phyloP scores from a whole-genome alignment of 2,113 vertebrate genomes.

The Craseonycteris thonglongyai region DNA sequence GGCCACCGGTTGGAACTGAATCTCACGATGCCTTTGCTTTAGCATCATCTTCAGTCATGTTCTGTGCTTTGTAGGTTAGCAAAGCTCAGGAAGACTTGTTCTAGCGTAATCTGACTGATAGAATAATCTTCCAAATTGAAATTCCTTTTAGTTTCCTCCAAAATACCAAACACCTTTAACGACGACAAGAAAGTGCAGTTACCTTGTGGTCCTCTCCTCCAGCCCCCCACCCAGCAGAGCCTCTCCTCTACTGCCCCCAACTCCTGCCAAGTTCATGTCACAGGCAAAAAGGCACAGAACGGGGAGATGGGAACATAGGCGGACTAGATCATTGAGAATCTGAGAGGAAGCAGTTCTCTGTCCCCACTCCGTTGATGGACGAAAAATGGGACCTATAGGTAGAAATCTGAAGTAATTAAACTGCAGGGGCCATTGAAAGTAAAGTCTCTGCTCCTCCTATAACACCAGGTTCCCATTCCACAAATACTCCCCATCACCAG shows the following conservation, averaged over 20 bases:
- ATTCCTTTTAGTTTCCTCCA: conserved; percentile 93
- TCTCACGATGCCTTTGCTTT: neutral
- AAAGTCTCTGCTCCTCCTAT: neutral
- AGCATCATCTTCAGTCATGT: neutral
- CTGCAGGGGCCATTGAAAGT: neutral
- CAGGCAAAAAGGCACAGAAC: neutral
- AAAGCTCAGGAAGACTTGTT: conserved; percentile 95
- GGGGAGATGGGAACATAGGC: neutral
- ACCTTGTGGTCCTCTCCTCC: neutral
- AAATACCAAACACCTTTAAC: conserved; percentile 89
- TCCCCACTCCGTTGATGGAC: neutral
- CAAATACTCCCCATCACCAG: neutral
- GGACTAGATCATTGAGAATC: neutral
- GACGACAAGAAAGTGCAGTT: neutral
- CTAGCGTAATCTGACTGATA: conserved; percentile 94
- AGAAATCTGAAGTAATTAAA: neutral
- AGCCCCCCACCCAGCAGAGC: neutral
- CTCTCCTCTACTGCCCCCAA: neutral
- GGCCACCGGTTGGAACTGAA: neutral
- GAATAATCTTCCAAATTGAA: conserved; percentile 93
- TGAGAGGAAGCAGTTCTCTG: neutral
- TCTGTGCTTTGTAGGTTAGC: conserved; percentile 56
- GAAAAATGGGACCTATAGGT: neutral
- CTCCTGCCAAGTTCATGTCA: neutral
- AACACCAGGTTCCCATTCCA: neutral